phyloP scores from a whole-genome alignment of 2,113 vertebrate genomes.

The Ovibos moschatus region DNA sequence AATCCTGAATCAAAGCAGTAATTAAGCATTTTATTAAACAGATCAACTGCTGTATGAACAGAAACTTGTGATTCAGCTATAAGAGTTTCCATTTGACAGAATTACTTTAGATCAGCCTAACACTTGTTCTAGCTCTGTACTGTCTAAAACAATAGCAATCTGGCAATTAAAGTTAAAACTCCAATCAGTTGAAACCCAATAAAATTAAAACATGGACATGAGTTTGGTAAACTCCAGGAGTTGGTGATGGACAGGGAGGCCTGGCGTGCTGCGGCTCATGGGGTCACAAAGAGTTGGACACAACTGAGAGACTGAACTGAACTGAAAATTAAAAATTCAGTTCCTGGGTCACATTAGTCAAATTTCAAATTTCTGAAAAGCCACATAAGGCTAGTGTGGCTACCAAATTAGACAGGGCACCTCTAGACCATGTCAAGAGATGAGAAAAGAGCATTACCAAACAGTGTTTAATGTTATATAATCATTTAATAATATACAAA shows the following conservation, averaged over 20 bases:
- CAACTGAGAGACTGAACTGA: not conserved
- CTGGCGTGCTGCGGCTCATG: not conserved
- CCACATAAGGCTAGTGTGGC: not conserved
- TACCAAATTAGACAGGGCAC: not conserved
- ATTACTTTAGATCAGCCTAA: not conserved
- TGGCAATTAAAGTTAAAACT: not conserved
- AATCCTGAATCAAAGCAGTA: not conserved
- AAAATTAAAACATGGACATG: not conserved
- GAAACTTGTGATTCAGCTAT: not conserved
- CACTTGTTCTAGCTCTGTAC: not conserved
- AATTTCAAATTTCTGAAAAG: not conserved
- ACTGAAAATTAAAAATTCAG: not conserved
- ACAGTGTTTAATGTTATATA: not conserved
- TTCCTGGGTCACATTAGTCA: not conserved
- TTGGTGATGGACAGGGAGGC: not conserved
- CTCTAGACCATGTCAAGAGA: not conserved
- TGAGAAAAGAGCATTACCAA: not conserved
- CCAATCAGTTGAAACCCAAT: not conserved
- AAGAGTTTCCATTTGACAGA: not conserved
- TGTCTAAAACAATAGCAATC: not conserved
- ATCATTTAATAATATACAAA: not conserved
- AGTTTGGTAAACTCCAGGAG: not conserved
- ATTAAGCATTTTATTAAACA: not conserved
- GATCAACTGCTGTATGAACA: not conserved
- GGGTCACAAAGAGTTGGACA: not conserved